Conservation (phyloP, 2,113 vertebrate genomes). For the Climacteris rufus region DNA sequence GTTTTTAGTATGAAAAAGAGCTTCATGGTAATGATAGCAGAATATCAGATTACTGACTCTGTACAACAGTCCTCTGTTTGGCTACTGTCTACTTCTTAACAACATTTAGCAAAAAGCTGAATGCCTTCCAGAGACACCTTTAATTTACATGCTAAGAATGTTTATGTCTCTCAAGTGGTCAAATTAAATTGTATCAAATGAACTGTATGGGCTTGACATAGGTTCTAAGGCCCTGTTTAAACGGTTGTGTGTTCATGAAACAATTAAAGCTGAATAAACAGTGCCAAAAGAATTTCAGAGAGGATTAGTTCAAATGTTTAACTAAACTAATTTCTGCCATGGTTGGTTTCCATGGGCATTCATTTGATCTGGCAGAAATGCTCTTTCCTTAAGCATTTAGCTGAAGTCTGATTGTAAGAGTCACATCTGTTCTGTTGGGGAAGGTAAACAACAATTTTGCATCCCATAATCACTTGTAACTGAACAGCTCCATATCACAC, state of each 20-base stretch:
- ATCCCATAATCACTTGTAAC: neutral
- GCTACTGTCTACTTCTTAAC: constrained; percentile 32
- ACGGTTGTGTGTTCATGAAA: constrained; percentile 15
- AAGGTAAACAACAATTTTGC: neutral
- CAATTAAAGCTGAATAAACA: constrained; percentile 44
- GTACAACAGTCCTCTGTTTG: constrained; percentile 17
- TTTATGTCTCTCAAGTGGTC: constrained; percentile 55
- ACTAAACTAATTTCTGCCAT: constrained; percentile 7
- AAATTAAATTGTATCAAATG: constrained; percentile 48
- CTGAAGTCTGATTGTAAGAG: neutral
- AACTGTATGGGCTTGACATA: neutral
- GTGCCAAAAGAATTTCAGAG: constrained; percentile 27
- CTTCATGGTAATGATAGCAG: constrained; percentile 28
- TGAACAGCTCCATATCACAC: neutral
- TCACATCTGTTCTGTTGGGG: neutral
- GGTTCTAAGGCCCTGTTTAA: constrained; percentile 16
- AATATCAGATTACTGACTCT: constrained; percentile 34
- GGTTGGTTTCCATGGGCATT: neutral
- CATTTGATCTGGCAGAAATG: constrained; percentile 5
- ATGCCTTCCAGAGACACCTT: constrained; percentile 41
- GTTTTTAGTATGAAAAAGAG: constrained; percentile 22
- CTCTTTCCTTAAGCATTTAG: neutral
- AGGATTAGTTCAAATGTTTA: constrained; percentile 39
- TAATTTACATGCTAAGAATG: constrained; percentile 31
- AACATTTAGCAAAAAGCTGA: constrained; percentile 6